Evolutionary conservation across 2,888 invertebrate genomes (phyloP), one percentile per base, ranked within the genome.

Genomic region (Alloplasta piceator): DNA sequence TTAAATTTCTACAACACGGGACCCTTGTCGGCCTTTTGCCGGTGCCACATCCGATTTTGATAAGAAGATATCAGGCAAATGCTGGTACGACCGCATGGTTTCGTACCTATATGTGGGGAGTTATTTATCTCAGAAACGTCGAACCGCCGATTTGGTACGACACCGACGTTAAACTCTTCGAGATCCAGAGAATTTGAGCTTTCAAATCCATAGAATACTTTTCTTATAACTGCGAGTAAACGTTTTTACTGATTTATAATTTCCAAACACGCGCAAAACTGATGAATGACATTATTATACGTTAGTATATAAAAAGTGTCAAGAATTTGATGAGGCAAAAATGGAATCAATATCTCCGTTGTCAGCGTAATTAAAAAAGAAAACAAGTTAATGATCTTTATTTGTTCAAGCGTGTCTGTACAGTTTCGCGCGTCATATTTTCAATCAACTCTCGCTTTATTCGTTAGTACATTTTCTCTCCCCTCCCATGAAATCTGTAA

Each of bases 131-230:
- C 88, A 96, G 98, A 89, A 99, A 99, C 93, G 97, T 98, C 72
- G 99, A 99, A 91, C 99, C 99, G 9, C 99, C 99, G 0, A 97
- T 99, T 86, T 99, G 99, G 99, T 99, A 99, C 92, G 99, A 99
- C 92, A 99, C 99, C 0, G 98, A 99, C 90, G 99, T 99, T 67
- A 99, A 99, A 92, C 94, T 99, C 83, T 99, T 99, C 93, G 99
- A 99, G 94, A 99, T 99, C 89, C 99, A 99, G 92, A 94, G 98
- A 89, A 97, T 98, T 79, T 98, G 95, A 95, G 43, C 9, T 12
- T 9, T 5, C 26, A 26, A 26, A 52, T 52, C 12, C 52, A 52
- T 52, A n/a, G 14, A 26, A 52, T 14, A 52, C 14, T 46, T 52
- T 63, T 61, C 52, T 60, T 68, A 7, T 64, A 77, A 74, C 61